A percentile compares a stretch with the other conserved stretches of the same genome.
phyloP scores from a whole-genome alignment of 2,797 vertebrate species.

The Borostomias antarcticus region DNA sequence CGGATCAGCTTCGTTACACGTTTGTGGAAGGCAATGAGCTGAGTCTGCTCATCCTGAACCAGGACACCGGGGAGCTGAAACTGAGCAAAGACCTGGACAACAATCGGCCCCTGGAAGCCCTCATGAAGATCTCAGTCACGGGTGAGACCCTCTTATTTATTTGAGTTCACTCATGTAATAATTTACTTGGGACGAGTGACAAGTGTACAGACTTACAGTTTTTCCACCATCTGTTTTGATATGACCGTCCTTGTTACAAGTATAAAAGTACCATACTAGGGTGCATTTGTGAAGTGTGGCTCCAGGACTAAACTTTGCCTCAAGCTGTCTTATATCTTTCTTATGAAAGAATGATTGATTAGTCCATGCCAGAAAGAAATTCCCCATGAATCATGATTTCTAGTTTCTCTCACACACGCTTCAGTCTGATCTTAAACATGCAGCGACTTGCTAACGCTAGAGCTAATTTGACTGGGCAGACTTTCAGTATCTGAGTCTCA shows the following conservation, averaged over 20 bases:
- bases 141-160: conserved; percentile 69
- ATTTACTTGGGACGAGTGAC: background rate
- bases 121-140: conserved; percentile 84
- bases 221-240: too few species aligned
- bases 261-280: background rate
- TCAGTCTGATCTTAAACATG: conserved; percentile 10
- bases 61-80: conserved; percentile 81
- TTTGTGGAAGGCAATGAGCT: conserved; percentile 88
- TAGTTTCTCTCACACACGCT: background rate
- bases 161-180: background rate
- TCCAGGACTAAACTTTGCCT: conserved; percentile 17
- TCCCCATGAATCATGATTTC: conserved; percentile 13
- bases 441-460: conserved; percentile 13
- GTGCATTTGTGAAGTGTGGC: too few species aligned
- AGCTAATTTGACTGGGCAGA: conserved; percentile 13
- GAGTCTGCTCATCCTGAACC: conserved; percentile 80
- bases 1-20: conserved; percentile 83
- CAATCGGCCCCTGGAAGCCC: conserved; percentile 85
- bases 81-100: conserved; percentile 86
- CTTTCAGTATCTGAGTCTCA: conserved; percentile 1
- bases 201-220: background rate
- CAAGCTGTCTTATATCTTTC: conserved; percentile 18
- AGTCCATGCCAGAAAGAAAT: conserved; percentile 16
- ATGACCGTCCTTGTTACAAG: background rate
- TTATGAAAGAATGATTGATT: conserved; percentile 28